Evolutionary conservation across 2,888 invertebrate genomes (phyloP).

Genomic region (Brenthis ino): DNA sequence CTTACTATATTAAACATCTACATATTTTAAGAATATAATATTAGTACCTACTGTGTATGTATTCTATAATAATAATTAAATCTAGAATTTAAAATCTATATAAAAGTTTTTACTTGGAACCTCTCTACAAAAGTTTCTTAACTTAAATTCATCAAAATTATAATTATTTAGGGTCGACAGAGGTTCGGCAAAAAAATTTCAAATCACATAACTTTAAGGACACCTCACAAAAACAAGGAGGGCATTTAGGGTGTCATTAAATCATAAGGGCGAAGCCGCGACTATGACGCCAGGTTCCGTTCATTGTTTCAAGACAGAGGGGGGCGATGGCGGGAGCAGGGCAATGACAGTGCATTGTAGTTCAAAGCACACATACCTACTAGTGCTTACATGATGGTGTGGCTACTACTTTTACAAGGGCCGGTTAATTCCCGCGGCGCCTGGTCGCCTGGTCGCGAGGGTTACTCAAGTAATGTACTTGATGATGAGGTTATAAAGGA

Average conservation of each 20-base stretch:
- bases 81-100: no score
- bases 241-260: constrained; percentile 47
- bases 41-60: no score
- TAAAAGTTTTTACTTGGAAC: no score
- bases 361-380: constrained; percentile 53
- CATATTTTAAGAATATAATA: no score
- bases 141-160: not conserved
- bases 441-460: not conserved
- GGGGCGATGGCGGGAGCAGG: constrained; percentile 54
- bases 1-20: no score
- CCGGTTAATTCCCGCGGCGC: constrained; percentile 4
- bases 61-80: no score
- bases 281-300: constrained; percentile 62
- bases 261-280: constrained; percentile 47
- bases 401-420: constrained; percentile 43
- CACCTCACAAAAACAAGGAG: constrained; percentile 42
- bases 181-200: constrained; percentile 13
- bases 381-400: constrained; percentile 45
- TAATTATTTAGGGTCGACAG: constrained; percentile 3
- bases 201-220: constrained; percentile 24
- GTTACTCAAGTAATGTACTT: no score
- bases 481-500: no score
- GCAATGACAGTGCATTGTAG: constrained; percentile 72
- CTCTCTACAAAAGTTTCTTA: no score
- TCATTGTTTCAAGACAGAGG: constrained; percentile 66